A percentile compares a stretch with the other conserved stretches of the same genome.
Conservation (phyloP, 2,113 vertebrate genomes). For the Balaeniceps rex region DNA sequence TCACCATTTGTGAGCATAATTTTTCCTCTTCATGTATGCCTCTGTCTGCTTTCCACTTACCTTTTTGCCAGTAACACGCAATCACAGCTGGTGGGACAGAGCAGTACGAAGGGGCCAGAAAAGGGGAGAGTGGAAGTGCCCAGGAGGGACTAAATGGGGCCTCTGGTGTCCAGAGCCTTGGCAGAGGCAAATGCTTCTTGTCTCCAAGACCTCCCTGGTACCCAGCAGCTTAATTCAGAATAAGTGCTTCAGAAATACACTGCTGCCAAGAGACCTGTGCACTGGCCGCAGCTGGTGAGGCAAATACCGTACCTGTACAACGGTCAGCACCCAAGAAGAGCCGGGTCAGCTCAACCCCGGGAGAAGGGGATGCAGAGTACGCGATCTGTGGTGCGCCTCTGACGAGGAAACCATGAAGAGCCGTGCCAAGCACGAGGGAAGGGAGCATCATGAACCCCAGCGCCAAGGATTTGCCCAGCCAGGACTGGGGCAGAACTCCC, state of each 20-base stretch:
- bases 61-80: background rate
- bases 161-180: background rate
- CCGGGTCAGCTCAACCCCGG: background rate
- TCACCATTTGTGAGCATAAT: constrained; percentile 37
- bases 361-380: background rate
- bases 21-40: constrained; percentile 18
- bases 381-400: background rate
- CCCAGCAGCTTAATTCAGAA: background rate
- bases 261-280: background rate
- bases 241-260: background rate
- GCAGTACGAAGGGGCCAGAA: background rate
- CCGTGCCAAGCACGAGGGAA: background rate
- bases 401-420: background rate
- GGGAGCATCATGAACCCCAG: background rate
- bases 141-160: background rate
- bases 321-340: rapidly evolving
- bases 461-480: background rate
- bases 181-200: background rate
- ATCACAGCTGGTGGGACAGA: background rate
- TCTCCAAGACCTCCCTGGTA: background rate
- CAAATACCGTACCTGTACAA: background rate
- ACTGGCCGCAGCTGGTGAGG: background rate
- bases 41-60: constrained; percentile 47
- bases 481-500: background rate
- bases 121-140: background rate